Evolutionary conservation across 2,888 invertebrate species (phyloP).

Genomic region (Dicycla oo): DNA sequence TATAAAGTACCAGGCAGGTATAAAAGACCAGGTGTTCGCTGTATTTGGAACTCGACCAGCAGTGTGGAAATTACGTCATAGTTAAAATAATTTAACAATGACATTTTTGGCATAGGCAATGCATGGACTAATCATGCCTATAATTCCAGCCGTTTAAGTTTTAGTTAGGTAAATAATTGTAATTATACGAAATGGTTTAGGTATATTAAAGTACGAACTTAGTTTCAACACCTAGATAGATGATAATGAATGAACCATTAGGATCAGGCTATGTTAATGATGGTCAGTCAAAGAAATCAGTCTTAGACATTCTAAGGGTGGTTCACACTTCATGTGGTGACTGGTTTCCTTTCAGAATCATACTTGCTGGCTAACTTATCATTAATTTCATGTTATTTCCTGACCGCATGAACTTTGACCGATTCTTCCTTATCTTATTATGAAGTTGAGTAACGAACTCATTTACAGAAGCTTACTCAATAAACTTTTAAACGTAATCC

Average conservation of each 20-base stretch:
- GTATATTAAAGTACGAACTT: background rate
- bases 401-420: background rate
- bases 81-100: background rate
- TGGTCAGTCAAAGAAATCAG: background rate
- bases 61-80: constrained; percentile 14
- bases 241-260: background rate
- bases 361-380: background rate
- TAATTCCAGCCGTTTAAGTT: background rate
- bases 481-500: background rate
- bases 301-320: background rate
- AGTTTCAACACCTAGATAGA: background rate
- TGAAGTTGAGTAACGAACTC: constrained; percentile 2
- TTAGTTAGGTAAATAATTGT: background rate
- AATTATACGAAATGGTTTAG: background rate
- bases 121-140: background rate
- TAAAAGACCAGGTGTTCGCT: constrained; percentile 47
- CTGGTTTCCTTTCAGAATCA: no score
- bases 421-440: background rate
- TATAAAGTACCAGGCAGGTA: constrained; percentile 24
- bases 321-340: no score
- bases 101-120: constrained; percentile 7
- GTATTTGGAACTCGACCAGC: constrained; percentile 29
- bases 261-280: background rate
- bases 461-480: background rate
- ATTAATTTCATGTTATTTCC: background rate